phyloP scores from a whole-genome alignment of 2,113 vertebrate species.

The Mustelus asterias region DNA sequence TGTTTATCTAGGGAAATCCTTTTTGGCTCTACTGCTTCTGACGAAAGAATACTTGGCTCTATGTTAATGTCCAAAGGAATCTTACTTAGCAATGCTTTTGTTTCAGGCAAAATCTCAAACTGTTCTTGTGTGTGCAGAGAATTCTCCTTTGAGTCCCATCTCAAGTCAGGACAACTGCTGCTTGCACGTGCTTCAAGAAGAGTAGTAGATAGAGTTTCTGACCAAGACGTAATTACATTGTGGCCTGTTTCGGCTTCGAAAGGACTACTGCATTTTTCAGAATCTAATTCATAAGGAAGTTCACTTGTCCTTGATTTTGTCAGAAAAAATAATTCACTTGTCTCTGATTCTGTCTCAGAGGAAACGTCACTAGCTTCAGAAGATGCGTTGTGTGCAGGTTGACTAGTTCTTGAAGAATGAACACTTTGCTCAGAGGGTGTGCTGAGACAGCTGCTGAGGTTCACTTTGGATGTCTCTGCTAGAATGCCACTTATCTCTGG shows the following conservation, averaged over 20 bases:
- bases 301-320: neutral
- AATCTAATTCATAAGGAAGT: neutral
- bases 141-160: constrained; percentile 53
- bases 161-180: constrained; percentile 42
- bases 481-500: neutral
- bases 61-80: constrained; percentile 59
- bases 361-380: neutral
- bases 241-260: neutral
- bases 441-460: neutral
- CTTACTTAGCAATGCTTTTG: constrained; percentile 46
- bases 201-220: neutral
- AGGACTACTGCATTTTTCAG: neutral
- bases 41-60: constrained; percentile 51
- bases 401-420: too few species aligned
- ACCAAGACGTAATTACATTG: neutral
- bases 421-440: neutral
- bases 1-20: constrained; percentile 7
- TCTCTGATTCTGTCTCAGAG: neutral
- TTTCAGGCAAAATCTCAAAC: constrained; percentile 10
- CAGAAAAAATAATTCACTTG: neutral
- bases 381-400: neutral
- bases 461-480: neutral
- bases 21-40: neutral
- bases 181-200: constrained; percentile 50
- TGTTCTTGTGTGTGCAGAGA: constrained; percentile 39